These are phyloP conservation scores for Myzus persicae DNA, from an alignment of 1,140 invertebrate genomes.

Conservation along the genomic window DNA sequence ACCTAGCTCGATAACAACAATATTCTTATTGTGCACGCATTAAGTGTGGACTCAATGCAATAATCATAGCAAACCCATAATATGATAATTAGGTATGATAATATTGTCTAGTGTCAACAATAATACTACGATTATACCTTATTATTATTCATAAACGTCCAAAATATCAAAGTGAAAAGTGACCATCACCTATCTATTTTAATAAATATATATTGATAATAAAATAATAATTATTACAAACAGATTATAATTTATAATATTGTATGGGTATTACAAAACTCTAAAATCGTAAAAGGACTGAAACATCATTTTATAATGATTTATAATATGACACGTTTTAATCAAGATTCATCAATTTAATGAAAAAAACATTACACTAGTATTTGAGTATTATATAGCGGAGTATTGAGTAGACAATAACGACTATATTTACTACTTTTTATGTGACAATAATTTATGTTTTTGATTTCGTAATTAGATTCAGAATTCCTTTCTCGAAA, in stretches of 20 bases:
- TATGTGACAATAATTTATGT: too few relatives aligned
- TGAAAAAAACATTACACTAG: too few relatives aligned
- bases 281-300: neutral
- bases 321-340: neutral
- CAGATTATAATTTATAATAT: neutral
- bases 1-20: neutral
- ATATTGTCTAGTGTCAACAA: neutral
- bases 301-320: neutral
- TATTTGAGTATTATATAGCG: too few relatives aligned
- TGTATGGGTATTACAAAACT: neutral
- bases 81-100: neutral
- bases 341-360: too few relatives aligned
- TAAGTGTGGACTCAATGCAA: neutral
- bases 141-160: neutral
- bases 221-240: neutral
- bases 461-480: too few relatives aligned
- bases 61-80: neutral
- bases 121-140: neutral
- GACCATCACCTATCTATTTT: neutral
- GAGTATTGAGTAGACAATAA: too few relatives aligned
- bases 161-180: neutral
- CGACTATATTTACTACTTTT: too few relatives aligned
- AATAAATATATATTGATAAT: neutral
- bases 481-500: too few relatives aligned
- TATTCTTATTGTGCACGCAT: neutral